Evolutionary conservation across 2,888 invertebrate species (phyloP).

Genomic region (Noctua comes): DNA sequence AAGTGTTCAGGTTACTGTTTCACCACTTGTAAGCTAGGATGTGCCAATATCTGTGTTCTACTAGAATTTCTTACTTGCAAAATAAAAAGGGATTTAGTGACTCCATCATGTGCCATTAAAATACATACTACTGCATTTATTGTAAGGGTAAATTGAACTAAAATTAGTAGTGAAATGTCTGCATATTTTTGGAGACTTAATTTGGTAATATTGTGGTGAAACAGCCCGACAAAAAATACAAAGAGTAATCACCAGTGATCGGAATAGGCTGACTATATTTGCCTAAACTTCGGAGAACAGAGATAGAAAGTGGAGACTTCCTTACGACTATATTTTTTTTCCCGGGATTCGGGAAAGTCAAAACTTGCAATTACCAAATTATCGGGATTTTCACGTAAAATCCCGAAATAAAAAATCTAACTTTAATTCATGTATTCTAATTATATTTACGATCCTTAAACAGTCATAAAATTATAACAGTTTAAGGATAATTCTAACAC

Average conservation of each 20-base stretch:
- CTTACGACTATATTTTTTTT: too few species aligned
- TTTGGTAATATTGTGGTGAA: slow-evolving; percentile 50
- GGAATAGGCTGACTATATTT: too few species aligned
- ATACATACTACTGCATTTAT: slow-evolving; percentile 24
- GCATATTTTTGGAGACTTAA: neutral
- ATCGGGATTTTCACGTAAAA: too few species aligned
- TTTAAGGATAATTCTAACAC: too few species aligned
- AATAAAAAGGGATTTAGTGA: slow-evolving; percentile 23
- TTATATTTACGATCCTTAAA: too few species aligned
- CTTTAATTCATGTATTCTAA: too few species aligned
- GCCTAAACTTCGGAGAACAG: too few species aligned
- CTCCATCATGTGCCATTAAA: slow-evolving; percentile 25
- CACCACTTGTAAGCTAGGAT: slow-evolving; percentile 53
- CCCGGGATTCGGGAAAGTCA: too few species aligned
- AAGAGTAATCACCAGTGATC: slow-evolving; percentile 32
- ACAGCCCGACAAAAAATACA: slow-evolving; percentile 48
- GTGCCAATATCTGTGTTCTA: slow-evolving; percentile 42
- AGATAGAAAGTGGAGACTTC: too few species aligned
- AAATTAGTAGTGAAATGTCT: slow-evolving; percentile 5
- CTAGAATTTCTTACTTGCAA: neutral
- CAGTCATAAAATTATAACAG: too few species aligned
- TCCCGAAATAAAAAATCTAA: too few species aligned
- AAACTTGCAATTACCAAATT: too few species aligned
- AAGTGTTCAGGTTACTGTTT: slow-evolving; percentile 47
- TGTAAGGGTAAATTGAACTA: neutral